phyloP scores from a whole-genome alignment of 1,140 invertebrate genomes.

The Triops cancriformis region DNA sequence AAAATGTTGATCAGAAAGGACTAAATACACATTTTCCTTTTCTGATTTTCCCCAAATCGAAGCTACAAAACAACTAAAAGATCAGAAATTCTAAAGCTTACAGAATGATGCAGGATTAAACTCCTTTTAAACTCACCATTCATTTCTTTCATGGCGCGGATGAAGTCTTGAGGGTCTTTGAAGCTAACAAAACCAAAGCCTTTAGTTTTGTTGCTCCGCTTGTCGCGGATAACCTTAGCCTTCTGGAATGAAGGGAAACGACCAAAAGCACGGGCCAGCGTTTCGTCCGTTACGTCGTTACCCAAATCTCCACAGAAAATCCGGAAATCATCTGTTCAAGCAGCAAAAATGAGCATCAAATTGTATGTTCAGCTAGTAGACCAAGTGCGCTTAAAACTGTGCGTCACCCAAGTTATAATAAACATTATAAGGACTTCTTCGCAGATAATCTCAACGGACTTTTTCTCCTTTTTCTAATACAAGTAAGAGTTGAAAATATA shows the following conservation, averaged over 20 bases:
- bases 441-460: background rate
- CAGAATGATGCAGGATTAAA: background rate
- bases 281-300: conserved; percentile 97
- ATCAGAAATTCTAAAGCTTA: background rate
- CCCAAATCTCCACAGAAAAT: conserved; percentile 99
- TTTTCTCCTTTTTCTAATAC: no score
- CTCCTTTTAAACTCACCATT: conserved; percentile 54
- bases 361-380: conserved; percentile 28
- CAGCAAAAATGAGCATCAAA: conserved; percentile 15
- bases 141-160: conserved; percentile 97
- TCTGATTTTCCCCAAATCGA: background rate
- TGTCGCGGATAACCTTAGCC: conserved; percentile 93
- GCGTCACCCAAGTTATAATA: conserved; percentile 14
- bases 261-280: conserved; percentile 84
- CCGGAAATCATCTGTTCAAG: conserved; percentile 77
- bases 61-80: background rate
- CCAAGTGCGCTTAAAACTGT: conserved; percentile 29
- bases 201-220: conserved; percentile 94
- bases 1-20: background rate
- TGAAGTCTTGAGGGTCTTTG: conserved; percentile 94
- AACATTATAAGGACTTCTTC: conserved; percentile 14
- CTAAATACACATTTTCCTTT: no score
- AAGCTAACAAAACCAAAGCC: conserved; percentile 99
- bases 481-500: no score
- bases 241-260: conserved; percentile 90